A percentile compares a stretch with the other conserved stretches of the same genome.
These are phyloP conservation scores for Blennius ocellaris DNA, from an alignment of 2,113 vertebrate genomes.

Conservation along the genomic window DNA sequence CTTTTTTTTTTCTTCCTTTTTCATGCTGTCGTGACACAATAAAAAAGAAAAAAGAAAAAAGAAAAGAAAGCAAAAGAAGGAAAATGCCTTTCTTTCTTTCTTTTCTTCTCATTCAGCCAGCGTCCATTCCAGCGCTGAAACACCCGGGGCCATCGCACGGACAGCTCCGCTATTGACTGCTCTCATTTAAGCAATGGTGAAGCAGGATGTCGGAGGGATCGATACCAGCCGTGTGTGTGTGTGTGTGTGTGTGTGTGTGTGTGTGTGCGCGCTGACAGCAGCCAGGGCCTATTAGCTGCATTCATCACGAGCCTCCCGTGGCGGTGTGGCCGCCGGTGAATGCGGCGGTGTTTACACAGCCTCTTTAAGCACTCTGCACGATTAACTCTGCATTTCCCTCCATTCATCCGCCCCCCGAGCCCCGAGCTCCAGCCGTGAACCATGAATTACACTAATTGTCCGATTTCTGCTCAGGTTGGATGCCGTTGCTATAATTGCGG, in stretches of 20 bases:
- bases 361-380: conserved; percentile 43
- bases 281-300: conserved; percentile 57
- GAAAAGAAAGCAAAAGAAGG: no score
- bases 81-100: neutral
- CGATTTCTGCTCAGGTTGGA: conserved; percentile 55
- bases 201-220: conserved; percentile 49
- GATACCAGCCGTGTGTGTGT: conserved; percentile 34
- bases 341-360: conserved; percentile 52
- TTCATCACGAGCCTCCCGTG: conserved; percentile 62
- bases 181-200: conserved; percentile 59
- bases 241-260: no score
- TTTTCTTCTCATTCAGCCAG: neutral
- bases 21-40: neutral
- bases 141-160: conserved; percentile 37
- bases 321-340: conserved; percentile 44
- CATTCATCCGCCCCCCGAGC: conserved; percentile 47
- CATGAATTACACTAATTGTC: conserved; percentile 60
- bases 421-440: conserved; percentile 20
- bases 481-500: conserved; percentile 50
- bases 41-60: conserved; percentile 2
- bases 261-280: neutral
- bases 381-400: conserved; percentile 56
- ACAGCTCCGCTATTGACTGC: conserved; percentile 61
- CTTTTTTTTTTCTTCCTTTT: neutral
- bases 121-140: conserved; percentile 38